These are phyloP conservation scores for Synodontis membranacea DNA, from an alignment of 2,113 vertebrate genomes.

Conservation along the genomic window DNA sequence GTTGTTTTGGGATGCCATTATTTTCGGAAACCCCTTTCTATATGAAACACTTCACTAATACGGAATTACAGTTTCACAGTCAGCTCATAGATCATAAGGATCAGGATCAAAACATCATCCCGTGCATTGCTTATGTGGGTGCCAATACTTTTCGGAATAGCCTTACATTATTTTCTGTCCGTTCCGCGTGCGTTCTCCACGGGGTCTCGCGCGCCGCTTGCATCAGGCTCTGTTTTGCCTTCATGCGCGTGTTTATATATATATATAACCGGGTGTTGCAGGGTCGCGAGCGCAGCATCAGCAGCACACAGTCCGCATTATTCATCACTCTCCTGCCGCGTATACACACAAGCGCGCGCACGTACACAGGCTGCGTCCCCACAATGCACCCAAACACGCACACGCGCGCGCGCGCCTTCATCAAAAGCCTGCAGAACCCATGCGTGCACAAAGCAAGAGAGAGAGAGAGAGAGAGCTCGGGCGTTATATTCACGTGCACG, in stretches of 20 bases:
- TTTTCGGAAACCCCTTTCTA: background rate
- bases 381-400: background rate
- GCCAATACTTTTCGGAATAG: background rate
- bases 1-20: background rate
- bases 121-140: background rate
- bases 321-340: background rate
- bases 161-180: background rate
- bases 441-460: slow-evolving; percentile 9
- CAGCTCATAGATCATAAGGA: background rate
- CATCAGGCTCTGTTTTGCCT: background rate
- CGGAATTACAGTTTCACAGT: background rate
- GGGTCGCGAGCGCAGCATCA: slow-evolving; percentile 8
- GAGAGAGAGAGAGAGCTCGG: background rate
- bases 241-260: background rate
- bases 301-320: slow-evolving; percentile 10
- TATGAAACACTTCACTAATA: background rate
- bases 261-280: background rate
- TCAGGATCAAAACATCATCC: background rate
- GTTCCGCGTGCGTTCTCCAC: background rate
- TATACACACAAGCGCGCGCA: background rate
- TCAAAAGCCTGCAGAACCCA: slow-evolving; percentile 19
- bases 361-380: slow-evolving; percentile 12
- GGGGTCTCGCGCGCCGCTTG: background rate
- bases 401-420: background rate
- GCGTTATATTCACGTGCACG: slow-evolving; percentile 20